Evolutionary conservation across 2,113 vertebrate genomes (phyloP), one percentile per base, ranked within the genome.

Genomic region (Catharus bicknelli): DNA sequence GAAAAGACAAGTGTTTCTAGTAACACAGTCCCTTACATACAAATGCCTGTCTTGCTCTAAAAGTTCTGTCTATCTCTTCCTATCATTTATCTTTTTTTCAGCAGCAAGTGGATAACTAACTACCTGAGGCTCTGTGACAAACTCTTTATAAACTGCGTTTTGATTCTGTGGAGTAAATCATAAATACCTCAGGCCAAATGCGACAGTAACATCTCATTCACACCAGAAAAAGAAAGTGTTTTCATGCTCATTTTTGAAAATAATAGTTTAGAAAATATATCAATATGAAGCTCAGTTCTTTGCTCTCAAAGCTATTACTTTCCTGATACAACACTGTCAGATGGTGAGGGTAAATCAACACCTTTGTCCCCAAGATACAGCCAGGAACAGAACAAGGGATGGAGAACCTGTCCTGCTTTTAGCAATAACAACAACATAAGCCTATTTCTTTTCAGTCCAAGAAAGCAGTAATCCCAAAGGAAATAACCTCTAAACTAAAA

Each of bases 181-280:
- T 68, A 69, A 79, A 74, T 82, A 90, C 72, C 68, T 93, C 85
- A 62, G 87, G 82, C 67, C 72, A 94, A 88, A 83, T 22, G 14
- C 0, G 0, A 80, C 84, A 91, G 82, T 40, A 90, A 91, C 55
- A 70, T 59, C 91, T 93, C 78, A 85, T 69, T 93, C 36, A 3
- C 2, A 1, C 29, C 5, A 2, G 63, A 78, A 90, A 88, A 53
- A 83, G 29, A 93, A 93, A 91, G 36, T 51, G 47, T 77, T 93
- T 88, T 83, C 93, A 91, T 67, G 94, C 79, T 92, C 61, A 72
- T 85, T 95, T 95, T 93, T 82, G 53, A 94, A 94, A 89, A 82
- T 36, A 93, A 78, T 82, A 48, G 42, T 55, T 72, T 63, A 45
- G 74, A 94, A 93, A 82, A 75, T 38, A 61, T 8, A 82, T 69